Base-by-base conservation (phyloP, 1,140 invertebrate genomes). In the Eulimnadia texana region DNA sequence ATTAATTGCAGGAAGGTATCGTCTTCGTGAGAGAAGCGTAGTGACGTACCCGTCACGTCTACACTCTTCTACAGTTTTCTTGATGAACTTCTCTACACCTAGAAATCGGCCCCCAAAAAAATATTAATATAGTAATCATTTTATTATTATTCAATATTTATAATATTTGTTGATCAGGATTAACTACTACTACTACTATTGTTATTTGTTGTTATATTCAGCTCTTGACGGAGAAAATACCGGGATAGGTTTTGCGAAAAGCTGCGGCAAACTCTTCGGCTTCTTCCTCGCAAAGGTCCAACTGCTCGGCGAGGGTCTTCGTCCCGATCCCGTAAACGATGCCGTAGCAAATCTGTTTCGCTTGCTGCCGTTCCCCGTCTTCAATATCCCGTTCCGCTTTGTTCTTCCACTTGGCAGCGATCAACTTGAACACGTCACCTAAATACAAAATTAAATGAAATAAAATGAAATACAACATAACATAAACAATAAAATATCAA, bases 301-400 rank as follows among this genome's bases (percentile, higher is more conserved):
- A 73, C 59, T 84, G 81, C 62, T 93, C 85, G 0, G 84, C 80
- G n/a, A 99, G 75, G 1, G 87, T 80, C 69, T 84, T 88, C 13
- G 81, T 77, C 11, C 94, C 91, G 82, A 98, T 98, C n/a, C 95
- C 95, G 73, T 98, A 98, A 54, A 99, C 86, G 66, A 99, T 92
- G 9, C 91, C 95, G 76, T 98, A 99, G 68, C 91, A 95, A 16
- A 98, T 80, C 76, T 96, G 83, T 73, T 98, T 97, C 0, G 91
- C 86, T 68, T 86, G 83, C 67, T 93, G 87, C 52, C 93, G 78
- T 65, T 90, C 76, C 58, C 82, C 78, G 53, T 83, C 78, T 19
- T 82, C 80, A 0, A 93, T 82, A 6, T 58, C 10, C 13, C 50
- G 25, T 47, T 63, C 56, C 19, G 24, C 20, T 25, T 33, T 60